Evolutionary conservation across 2,797 vertebrate genomes (phyloP).

Genomic region (Lacerta bilineata): DNA sequence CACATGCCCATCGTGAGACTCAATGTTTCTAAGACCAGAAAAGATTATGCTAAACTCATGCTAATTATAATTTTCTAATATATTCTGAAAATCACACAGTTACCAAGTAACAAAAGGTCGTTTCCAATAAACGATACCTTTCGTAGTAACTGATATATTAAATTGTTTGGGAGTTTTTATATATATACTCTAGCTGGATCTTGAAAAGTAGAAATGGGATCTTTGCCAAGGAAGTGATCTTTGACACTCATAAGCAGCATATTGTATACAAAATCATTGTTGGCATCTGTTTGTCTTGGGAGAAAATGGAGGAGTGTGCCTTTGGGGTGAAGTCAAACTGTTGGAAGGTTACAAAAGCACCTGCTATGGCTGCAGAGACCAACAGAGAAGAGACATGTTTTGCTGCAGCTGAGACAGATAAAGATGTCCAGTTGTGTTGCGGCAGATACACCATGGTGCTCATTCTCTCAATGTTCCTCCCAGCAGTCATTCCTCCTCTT

Average conservation of each 20-base stretch:
- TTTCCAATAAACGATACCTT: slow-evolving; percentile 69
- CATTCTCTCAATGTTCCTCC: too few species aligned
- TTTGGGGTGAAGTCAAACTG: too few species aligned
- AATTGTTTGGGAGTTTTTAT: slow-evolving; percentile 53
- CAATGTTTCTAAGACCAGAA: slow-evolving; percentile 61
- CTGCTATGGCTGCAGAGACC: too few species aligned
- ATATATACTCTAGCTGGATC: slow-evolving; percentile 1
- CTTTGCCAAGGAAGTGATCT: slow-evolving; percentile 8
- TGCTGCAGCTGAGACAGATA: too few species aligned
- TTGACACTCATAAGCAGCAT: slow-evolving; percentile 36
- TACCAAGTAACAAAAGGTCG: slow-evolving; percentile 73
- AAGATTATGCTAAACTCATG: slow-evolving; percentile 73
- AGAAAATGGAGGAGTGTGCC: too few species aligned
- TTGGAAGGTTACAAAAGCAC: too few species aligned
- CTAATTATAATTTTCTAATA: slow-evolving; percentile 74
- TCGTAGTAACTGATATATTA: slow-evolving; percentile 57
- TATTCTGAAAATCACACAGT: slow-evolving; percentile 72
- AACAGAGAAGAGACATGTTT: too few species aligned
- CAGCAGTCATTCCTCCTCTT: not conserved
- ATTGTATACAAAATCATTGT: not conserved
- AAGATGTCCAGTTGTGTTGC: too few species aligned
- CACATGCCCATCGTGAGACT: slow-evolving; percentile 60
- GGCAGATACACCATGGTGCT: too few species aligned
- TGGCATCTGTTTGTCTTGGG: too few species aligned
- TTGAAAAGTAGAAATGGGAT: slow-evolving; percentile 8